Evolutionary conservation across 2,797 vertebrate species (phyloP), one percentile per base, ranked within the genome.

Genomic region (Cirrhinus mrigala): DNA sequence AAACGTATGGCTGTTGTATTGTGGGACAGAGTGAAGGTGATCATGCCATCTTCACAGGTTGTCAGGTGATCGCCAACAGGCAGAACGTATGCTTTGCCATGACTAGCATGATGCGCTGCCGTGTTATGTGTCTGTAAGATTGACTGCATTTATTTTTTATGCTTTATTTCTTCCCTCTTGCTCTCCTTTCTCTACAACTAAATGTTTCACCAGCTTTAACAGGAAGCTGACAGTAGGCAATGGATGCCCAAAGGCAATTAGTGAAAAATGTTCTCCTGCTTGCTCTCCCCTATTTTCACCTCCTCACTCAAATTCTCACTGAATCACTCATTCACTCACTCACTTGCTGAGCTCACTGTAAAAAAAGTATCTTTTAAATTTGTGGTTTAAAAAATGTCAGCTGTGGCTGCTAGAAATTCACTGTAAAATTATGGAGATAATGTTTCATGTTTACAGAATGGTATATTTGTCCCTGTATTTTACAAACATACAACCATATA

Each of bases 181-280:
- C 22, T 54, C 10, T 83, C 12, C 6, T 68, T 44, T 78, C 62
- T 69, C 50, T 84, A n/a, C 29, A 66, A 48, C 46, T 83, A 68
- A 83, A 83, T 83, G 82, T 77, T 83, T 77, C 29, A 68, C 46
- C 82, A 68, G 82, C 9, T 83, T 87, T 64, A 50, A 50, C 50
- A 60, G 29, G 5, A 71, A 50, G 68, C 58, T 79, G 68, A 75
- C 74, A 85, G 56, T 58, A 79, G 54, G 58, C 44, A 56, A 66
- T 68, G 46, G 29, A 64, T 27, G 82, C 46, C 60, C 73, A 75
- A 76, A 68, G 60, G 82, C 82, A 66, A 83, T 83, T 77, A 77
- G 69, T 50, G 69, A 44, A 76, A 76, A 54, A 73, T 62, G 11
- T 74, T 83, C 46, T 54, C 16, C 27, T 64, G 60, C 60, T 79